Percentiles rank a stretch among this genome's conserved stretches.
phyloP scores from a whole-genome alignment of 2,888 invertebrate genomes.

The Lepidonotus clava region DNA sequence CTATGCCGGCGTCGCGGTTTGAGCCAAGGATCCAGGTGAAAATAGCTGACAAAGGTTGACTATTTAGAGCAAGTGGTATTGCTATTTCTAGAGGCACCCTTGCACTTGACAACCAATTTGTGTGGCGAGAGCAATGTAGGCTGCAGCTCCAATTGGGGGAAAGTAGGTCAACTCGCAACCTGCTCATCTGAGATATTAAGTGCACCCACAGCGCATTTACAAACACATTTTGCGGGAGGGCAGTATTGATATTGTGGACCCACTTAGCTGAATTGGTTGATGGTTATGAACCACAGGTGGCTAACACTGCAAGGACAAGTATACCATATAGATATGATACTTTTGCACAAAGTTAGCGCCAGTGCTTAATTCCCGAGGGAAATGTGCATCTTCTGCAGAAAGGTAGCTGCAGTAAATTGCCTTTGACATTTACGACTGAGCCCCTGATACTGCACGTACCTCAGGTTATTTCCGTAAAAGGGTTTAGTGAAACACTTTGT shows the following conservation, averaged over 20 bases:
- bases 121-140: background rate
- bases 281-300: too few relatives aligned
- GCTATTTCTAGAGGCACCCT: background rate
- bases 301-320: too few relatives aligned
- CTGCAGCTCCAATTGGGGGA: background rate
- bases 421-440: conserved; percentile 10
- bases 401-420: background rate
- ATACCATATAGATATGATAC: too few relatives aligned
- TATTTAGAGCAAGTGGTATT: background rate
- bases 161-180: background rate
- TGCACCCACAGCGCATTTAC: too few relatives aligned
- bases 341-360: too few relatives aligned
- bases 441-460: background rate
- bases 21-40: background rate
- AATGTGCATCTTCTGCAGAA: conserved; percentile 23
- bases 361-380: too few relatives aligned
- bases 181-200: background rate
- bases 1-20: too few relatives aligned
- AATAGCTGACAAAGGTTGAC: background rate
- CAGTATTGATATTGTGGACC: too few relatives aligned
- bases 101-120: background rate
- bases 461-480: background rate
- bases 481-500: too few relatives aligned
- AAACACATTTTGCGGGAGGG: too few relatives aligned
- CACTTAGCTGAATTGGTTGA: too few relatives aligned